Evolutionary conservation across 2,888 invertebrate species (phyloP).

Genomic region (Pristionchus fissidentatus): DNA sequence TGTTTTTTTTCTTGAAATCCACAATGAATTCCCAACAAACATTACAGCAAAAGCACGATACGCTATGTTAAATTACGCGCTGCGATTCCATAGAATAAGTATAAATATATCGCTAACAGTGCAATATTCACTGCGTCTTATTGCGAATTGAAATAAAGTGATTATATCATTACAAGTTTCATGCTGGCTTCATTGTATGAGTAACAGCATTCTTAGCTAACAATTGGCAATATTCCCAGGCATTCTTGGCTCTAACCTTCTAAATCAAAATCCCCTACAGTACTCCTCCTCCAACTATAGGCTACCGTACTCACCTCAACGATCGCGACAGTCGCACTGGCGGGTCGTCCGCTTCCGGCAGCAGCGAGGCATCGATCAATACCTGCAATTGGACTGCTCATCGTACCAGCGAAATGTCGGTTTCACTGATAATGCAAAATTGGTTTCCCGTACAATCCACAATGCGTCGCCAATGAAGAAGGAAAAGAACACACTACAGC

Average conservation of each 20-base stretch:
- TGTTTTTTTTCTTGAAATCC: no score
- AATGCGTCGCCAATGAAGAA: no score
- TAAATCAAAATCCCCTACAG: neutral
- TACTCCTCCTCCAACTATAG: neutral
- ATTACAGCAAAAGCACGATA: no score
- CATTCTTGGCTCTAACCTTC: neutral
- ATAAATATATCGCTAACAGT: neutral
- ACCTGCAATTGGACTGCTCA: slow-evolving; percentile 14
- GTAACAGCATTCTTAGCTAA: neutral
- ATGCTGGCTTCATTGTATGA: neutral
- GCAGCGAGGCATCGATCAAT: slow-evolving; percentile 27
- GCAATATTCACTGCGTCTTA: neutral
- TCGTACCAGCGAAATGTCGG: no score
- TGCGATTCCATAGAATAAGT: no score
- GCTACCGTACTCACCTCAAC: neutral
- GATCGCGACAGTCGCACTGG: slow-evolving; percentile 45
- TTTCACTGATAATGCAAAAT: no score
- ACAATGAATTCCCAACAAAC: no score
- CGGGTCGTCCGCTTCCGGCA: slow-evolving; percentile 14
- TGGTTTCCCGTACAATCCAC: no score
- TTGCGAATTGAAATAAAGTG: neutral
- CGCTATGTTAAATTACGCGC: no score
- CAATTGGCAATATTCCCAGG: neutral
- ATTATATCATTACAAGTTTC: neutral
- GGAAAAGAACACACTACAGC: no score